Evolutionary conservation across 2,113 vertebrate genomes (phyloP).

Genomic region (Fregata magnificens): DNA sequence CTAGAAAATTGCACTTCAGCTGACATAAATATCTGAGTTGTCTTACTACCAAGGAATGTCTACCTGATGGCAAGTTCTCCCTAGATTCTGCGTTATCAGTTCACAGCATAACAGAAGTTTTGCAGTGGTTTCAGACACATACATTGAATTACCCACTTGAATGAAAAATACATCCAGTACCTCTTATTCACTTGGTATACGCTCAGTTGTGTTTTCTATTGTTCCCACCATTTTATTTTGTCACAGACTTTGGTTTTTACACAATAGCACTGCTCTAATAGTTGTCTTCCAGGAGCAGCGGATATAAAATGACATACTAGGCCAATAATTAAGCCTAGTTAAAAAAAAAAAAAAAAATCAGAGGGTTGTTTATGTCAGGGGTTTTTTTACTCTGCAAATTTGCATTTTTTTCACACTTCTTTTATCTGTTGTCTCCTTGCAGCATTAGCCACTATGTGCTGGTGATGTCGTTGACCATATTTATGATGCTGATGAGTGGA

Average conservation of each 20-base stretch:
- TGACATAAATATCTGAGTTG: not conserved
- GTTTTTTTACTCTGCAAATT: not conserved
- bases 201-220: not conserved
- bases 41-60: not conserved
- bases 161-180: not conserved
- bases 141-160: not conserved
- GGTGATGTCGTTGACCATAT: conserved; percentile 95
- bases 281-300: not conserved
- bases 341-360: not conserved
- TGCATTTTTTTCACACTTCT: not conserved
- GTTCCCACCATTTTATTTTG: not conserved
- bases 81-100: not conserved
- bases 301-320: not conserved
- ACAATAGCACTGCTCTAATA: not conserved
- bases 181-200: not conserved
- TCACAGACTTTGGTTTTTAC: not conserved
- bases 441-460: conserved; percentile 98
- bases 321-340: not conserved
- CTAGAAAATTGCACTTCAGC: not conserved
- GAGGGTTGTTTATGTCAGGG: not conserved
- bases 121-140: not conserved
- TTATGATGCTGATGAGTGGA: conserved; percentile 91
- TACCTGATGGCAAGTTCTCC: not conserved
- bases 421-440: conserved; percentile 12
- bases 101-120: not conserved